Percentiles rank a stretch among this genome's conserved stretches.
These are phyloP conservation scores for Beris morrisii DNA, from an alignment of 2,888 invertebrate species.

Conservation along the genomic window DNA sequence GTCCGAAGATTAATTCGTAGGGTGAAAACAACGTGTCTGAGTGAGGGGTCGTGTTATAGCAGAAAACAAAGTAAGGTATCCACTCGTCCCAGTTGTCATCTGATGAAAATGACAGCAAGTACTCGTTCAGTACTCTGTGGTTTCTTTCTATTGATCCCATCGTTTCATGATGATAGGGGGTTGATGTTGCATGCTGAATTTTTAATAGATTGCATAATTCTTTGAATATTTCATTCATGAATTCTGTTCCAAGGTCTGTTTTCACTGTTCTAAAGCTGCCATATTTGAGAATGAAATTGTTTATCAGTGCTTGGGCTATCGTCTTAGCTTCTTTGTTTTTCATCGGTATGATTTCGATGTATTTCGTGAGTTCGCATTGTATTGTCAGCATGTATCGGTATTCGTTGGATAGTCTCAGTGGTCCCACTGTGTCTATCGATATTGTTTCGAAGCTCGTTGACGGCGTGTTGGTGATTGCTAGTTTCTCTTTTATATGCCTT, in stretches of 20 bases:
- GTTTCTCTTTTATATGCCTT: too few species aligned
- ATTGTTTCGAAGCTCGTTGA: too few species aligned
- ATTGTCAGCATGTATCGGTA: too few species aligned
- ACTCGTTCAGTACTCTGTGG: conserved; percentile 7
- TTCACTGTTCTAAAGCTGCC: not conserved
- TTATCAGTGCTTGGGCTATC: not conserved
- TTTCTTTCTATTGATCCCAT: conserved; percentile 13
- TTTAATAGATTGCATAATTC: conserved; percentile 13
- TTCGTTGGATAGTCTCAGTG: too few species aligned
- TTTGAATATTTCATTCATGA: conserved; percentile 6
- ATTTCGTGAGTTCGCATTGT: too few species aligned
- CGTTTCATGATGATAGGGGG: conserved; percentile 21
- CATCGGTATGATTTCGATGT: conserved; percentile 49
- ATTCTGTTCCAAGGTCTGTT: conserved; percentile 7
- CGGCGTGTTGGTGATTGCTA: too few species aligned
- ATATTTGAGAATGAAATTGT: not conserved
- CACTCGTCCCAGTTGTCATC: not conserved
- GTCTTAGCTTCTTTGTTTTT: conserved; percentile 57
- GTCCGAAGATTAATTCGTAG: conserved; percentile 8
- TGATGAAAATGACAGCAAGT: conserved; percentile 4
- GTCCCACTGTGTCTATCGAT: too few species aligned
- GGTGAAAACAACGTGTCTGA: not conserved
- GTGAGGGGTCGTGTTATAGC: conserved; percentile 1
- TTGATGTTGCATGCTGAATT: conserved; percentile 12
- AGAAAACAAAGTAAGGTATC: not conserved